A percentile compares a stretch with the other conserved stretches of the same genome.
These are phyloP conservation scores for Synanthedon vespiformis DNA, from an alignment of 2,888 invertebrate genomes.

Conservation along the genomic window DNA sequence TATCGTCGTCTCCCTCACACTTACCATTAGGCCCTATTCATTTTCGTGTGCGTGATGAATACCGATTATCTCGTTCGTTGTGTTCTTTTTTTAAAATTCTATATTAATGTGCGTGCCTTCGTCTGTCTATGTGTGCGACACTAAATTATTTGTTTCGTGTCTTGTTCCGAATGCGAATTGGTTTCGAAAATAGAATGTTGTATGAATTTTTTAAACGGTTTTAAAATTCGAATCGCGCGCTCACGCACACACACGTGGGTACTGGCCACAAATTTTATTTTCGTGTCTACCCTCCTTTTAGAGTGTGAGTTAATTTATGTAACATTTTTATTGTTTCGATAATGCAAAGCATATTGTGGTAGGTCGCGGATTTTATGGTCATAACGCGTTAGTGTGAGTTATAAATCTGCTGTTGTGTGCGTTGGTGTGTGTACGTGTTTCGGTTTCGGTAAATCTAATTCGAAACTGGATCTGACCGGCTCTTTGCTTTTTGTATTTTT, in stretches of 20 bases:
- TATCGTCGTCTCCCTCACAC: conserved; percentile 39
- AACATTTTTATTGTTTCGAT: conserved; percentile 18
- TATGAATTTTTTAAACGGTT: conserved; percentile 38
- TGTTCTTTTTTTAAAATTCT: conserved; percentile 52
- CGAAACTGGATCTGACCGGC: conserved; percentile 30
- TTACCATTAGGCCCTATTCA: conserved; percentile 31
- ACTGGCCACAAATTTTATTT: conserved; percentile 16
- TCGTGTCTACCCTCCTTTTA: conserved; percentile 7
- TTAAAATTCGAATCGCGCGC: conserved; percentile 23
- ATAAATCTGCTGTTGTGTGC: conserved; percentile 14
- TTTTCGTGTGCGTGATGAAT: conserved; percentile 63
- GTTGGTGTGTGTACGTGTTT: conserved; percentile 28
- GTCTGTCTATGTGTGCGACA: conserved; percentile 39
- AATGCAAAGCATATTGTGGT: conserved; percentile 29
- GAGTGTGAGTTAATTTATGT: conserved; percentile 17
- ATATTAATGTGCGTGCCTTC: conserved; percentile 28
- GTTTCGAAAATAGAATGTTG: conserved; percentile 40
- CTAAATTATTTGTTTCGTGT: conserved; percentile 51
- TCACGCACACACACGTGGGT: conserved; percentile 7
- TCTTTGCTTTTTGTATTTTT: conserved; percentile 21
- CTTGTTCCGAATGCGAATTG: conserved; percentile 38
- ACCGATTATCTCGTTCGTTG: conserved; percentile 58
- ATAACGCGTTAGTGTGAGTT: no score
- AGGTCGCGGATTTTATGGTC: conserved; percentile 37
- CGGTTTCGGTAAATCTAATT: conserved; percentile 50